Percentiles rank a stretch among this genome's conserved stretches.
Evolutionary conservation across 1,140 invertebrate species (phyloP).

Genomic region (Mamestra configurata): DNA sequence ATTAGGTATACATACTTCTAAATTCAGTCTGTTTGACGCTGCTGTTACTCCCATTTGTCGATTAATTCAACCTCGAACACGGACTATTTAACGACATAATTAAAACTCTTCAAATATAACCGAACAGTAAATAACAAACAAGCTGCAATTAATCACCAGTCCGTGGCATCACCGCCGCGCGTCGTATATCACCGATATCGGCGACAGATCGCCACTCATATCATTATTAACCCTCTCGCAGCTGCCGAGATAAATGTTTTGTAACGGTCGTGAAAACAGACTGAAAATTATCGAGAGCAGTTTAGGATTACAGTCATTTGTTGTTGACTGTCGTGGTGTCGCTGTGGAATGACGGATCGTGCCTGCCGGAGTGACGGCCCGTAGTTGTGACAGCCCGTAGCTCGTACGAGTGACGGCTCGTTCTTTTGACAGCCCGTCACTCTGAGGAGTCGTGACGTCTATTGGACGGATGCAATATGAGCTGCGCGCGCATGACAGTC

Average conservation of each 20-base stretch:
- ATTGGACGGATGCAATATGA: slow-evolving; percentile 60
- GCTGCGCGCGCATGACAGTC: slow-evolving; percentile 5
- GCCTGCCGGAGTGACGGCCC: neutral
- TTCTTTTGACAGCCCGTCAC: neutral
- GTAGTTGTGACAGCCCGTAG: neutral
- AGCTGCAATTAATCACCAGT: slow-evolving; percentile 12
- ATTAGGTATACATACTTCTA: too few species aligned
- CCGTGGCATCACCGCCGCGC: neutral
- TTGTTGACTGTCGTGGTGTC: slow-evolving; percentile 30
- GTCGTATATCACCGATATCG: slow-evolving; percentile 18
- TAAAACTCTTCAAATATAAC: neutral
- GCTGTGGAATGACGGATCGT: slow-evolving; percentile 9
- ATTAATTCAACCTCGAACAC: neutral
- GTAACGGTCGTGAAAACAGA: slow-evolving; percentile 3
- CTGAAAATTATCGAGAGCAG: slow-evolving; percentile 20
- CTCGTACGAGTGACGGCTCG: neutral
- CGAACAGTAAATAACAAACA: slow-evolving; percentile 4
- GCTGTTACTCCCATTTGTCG: too few species aligned
- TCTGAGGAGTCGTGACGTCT: slow-evolving; percentile 54
- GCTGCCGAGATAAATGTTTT: slow-evolving; percentile 32
- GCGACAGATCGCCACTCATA: slow-evolving; percentile 10
- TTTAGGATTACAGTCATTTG: slow-evolving; percentile 39
- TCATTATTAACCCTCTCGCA: slow-evolving; percentile 19
- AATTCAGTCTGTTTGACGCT: too few species aligned
- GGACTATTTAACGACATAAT: neutral